A percentile compares a stretch with the other conserved stretches of the same genome.
Evolutionary conservation across 2,888 invertebrate species (phyloP).

Genomic region (Ennomos erosarius): DNA sequence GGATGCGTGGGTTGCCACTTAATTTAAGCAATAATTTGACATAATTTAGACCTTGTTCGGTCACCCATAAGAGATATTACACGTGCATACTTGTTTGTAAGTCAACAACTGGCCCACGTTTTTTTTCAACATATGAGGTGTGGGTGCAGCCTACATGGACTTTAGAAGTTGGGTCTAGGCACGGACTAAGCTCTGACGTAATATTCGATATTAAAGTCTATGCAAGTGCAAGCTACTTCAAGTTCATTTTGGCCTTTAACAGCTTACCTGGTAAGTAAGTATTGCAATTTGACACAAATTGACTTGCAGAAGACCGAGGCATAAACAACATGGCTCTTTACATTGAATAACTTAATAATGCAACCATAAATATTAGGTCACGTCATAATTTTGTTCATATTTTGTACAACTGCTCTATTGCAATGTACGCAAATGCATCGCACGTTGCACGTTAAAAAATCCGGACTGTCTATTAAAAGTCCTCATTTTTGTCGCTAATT

Average conservation of each 20-base stretch:
- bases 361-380: too few species aligned
- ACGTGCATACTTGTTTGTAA: constrained; percentile 43
- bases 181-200: constrained; percentile 61
- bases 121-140: constrained; percentile 65
- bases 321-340: too few species aligned
- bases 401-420: too few species aligned
- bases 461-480: too few species aligned
- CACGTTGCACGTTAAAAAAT: too few species aligned
- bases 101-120: constrained; percentile 65
- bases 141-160: constrained; percentile 74
- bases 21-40: constrained; percentile 9
- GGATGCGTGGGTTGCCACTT: constrained; percentile 61
- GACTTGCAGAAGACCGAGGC: not conserved
- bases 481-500: too few species aligned
- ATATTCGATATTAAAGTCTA: constrained; percentile 49
- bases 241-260: not conserved
- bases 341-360: too few species aligned
- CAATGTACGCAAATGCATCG: too few species aligned
- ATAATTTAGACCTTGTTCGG: constrained; percentile 43
- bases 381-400: too few species aligned
- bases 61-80: constrained; percentile 39
- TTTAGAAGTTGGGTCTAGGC: constrained; percentile 60
- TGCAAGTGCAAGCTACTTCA: not conserved
- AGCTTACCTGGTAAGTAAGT: not conserved
- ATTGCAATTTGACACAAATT: not conserved